Conservation (phyloP, 2,113 vertebrate genomes). For the Prinia subflava region DNA sequence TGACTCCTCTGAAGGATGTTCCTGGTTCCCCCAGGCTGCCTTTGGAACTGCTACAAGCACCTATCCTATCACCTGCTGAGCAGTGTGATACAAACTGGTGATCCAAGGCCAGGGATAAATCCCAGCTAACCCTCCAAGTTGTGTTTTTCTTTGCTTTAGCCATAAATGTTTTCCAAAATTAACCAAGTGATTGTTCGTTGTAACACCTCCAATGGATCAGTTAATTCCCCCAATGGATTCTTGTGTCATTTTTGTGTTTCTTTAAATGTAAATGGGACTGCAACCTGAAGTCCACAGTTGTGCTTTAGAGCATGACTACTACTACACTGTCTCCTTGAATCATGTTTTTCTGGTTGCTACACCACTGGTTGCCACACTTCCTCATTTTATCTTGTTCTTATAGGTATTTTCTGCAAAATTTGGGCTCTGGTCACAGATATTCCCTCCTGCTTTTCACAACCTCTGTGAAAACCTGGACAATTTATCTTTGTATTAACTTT, state of each 20-base stretch:
- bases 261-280: not conserved
- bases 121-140: not conserved
- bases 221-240: not conserved
- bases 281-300: not conserved
- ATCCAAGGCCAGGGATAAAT: not conserved
- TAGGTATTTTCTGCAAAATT: not conserved
- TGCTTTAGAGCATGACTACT: not conserved
- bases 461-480: not conserved
- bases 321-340: not conserved
- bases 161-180: not conserved
- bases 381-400: not conserved
- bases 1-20: not conserved
- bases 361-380: not conserved
- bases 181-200: not conserved
- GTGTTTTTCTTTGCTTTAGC: not conserved
- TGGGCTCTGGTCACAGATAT: not conserved
- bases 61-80: not conserved
- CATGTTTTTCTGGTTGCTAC: not conserved
- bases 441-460: not conserved
- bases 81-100: not conserved
- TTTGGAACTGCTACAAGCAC: not conserved
- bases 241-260: not conserved
- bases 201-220: not conserved
- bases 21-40: rapidly evolving
- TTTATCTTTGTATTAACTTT: not conserved